Evolutionary conservation across 53 echinoderm and acorn worm genomes (phyloP), one percentile per base, ranked within the genome.

Genomic region (Luidia sarsii): DNA sequence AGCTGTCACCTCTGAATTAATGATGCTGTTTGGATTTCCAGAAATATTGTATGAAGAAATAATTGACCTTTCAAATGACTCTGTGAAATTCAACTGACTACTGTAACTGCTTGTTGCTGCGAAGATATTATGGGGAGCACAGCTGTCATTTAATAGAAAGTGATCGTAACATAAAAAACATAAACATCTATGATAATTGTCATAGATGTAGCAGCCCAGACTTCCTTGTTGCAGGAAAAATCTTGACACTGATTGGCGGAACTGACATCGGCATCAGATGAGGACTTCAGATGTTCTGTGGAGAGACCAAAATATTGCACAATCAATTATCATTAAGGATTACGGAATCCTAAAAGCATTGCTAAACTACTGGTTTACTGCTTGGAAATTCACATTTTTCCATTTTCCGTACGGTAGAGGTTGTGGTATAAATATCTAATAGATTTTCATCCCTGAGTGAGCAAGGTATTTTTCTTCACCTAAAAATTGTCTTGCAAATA

Each of bases 201-300:
- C n/a, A n/a, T n/a, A n/a, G n/a, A n/a, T n/a, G n/a, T n/a, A 8
- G 83, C 70, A 39, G 83, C 69, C 83, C 69, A 83, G 30, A 70
- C 83, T 48, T 83, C 83, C 36, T 57, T 56, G 50, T 19, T 55
- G 45, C 83, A 83, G 49, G 19, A 36, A 32, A 83, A 69, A 28
- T 83, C 29, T 59, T 83, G 41, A 69, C 70, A 83, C 63, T 63
- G 63, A 33, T 63, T 63, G 63, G 11, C n/a, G n/a, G 63, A 63
- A 36, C n/a, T 15, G 33, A 33, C n/a, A 14, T 27, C 63, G 1
- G 33, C 63, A 10, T 16, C 36, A 33, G 33, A 22, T 25, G 57
- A 57, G 57, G 57, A 57, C 63, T 63, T 35, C 15, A 3, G 33
- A n/a, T 32, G 21, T 15, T 63, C 63, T 34, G 36, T 35, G 14